Conservation (phyloP, 2,888 invertebrate genomes). For the Spodoptera littoralis region DNA sequence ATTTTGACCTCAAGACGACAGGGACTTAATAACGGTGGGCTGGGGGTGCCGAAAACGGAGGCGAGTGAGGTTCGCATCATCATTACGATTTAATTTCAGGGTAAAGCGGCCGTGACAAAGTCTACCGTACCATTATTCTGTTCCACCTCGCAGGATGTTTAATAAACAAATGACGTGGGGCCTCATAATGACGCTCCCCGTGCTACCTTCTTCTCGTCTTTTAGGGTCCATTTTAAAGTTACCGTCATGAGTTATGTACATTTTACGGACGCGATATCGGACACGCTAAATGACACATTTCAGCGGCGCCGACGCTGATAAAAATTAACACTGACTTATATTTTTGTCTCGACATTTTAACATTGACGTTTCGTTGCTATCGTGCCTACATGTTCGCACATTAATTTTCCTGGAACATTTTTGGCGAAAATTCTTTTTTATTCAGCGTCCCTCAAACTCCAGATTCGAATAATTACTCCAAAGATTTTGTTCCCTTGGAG, state of each 20-base stretch:
- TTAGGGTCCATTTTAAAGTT: slow-evolving; percentile 77
- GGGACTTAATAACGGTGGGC: slow-evolving; percentile 81
- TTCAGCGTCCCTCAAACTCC: slow-evolving; percentile 58
- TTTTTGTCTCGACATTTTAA: slow-evolving; percentile 45
- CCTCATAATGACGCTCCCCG: slow-evolving; percentile 80
- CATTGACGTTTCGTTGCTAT: slow-evolving; percentile 34
- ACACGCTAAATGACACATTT: slow-evolving; percentile 49
- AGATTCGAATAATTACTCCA: slow-evolving; percentile 69
- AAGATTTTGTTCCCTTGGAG: slow-evolving; percentile 71
- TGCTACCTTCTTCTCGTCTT: slow-evolving; percentile 71
- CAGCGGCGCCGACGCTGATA: slow-evolving; percentile 43
- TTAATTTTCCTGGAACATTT: slow-evolving; percentile 42
- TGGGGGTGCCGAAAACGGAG: slow-evolving; percentile 74
- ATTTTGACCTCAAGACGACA: slow-evolving; percentile 85
- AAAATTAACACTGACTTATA: slow-evolving; percentile 46
- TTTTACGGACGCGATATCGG: slow-evolving; percentile 68
- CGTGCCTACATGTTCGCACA: slow-evolving; percentile 20
- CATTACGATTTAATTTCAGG: slow-evolving; percentile 87
- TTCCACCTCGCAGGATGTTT: slow-evolving; percentile 87
- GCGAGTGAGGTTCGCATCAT: slow-evolving; percentile 83
- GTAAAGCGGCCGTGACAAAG: slow-evolving; percentile 86
- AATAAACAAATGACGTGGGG: slow-evolving; percentile 87
- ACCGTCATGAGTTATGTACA: slow-evolving; percentile 64
- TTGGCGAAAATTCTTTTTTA: slow-evolving; percentile 51
- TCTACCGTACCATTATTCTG: slow-evolving; percentile 85